Evolutionary conservation across 2,888 invertebrate genomes (phyloP).

Genomic region (Drosophila limbata): DNA sequence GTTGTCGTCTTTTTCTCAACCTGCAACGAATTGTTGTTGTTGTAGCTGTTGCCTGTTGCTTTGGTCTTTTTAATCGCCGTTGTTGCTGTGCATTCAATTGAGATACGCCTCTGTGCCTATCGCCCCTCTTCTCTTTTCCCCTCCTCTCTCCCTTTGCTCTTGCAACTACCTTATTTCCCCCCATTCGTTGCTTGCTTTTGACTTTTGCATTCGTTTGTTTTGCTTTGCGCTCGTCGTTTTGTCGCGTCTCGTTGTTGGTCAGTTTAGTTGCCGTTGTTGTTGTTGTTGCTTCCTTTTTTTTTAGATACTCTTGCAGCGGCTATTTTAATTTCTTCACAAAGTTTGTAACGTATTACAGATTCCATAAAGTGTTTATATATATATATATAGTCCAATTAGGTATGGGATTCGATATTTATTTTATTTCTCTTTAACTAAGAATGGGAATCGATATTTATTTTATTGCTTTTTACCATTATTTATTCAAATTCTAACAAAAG

Average conservation of each 20-base stretch:
- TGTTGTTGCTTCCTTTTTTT: conserved; percentile 1
- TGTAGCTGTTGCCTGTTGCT: conserved; percentile 23
- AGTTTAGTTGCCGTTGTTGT: conserved; percentile 29
- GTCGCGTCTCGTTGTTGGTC: conserved; percentile 55
- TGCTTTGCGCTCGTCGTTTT: conserved; percentile 62
- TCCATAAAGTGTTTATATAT: no score
- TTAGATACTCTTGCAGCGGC: conserved; percentile 11
- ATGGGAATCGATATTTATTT: no score
- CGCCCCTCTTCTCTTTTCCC: no score
- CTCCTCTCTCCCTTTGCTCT: background rate
- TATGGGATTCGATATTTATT: no score
- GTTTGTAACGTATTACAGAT: background rate
- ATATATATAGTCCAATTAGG: no score
- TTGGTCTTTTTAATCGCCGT: conserved; percentile 41
- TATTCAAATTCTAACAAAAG: no score
- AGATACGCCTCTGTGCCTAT: conserved; percentile 27
- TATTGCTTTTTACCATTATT: no score
- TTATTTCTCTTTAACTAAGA: no score
- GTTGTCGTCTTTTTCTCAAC: background rate
- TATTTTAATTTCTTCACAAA: background rate
- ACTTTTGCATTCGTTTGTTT: conserved; percentile 62
- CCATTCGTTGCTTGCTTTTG: conserved; percentile 30
- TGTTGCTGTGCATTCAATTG: conserved; percentile 27
- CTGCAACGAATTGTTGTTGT: conserved; percentile 11
- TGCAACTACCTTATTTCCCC: background rate